These are phyloP conservation scores for Babylonia areolata DNA, from an alignment of 1,140 invertebrate species.

Conservation along the genomic window DNA sequence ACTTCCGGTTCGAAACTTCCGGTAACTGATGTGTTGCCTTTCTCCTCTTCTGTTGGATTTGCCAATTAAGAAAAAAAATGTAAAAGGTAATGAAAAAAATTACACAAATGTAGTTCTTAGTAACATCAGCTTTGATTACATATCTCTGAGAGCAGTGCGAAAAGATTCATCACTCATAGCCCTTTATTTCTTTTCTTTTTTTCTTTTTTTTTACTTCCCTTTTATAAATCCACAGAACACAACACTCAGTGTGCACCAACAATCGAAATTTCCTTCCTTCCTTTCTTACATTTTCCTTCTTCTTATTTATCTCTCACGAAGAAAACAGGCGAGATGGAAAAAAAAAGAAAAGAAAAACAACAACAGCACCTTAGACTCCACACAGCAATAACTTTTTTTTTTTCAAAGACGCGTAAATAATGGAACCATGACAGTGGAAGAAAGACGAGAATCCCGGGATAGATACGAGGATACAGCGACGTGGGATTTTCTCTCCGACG, in stretches of 20 bases:
- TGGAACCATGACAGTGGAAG: too few relatives aligned
- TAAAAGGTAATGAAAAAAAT: neutral
- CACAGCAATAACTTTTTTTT: too few relatives aligned
- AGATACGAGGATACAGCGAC: too few relatives aligned
- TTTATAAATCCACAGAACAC: neutral
- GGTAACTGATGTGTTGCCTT: neutral
- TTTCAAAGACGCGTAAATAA: too few relatives aligned
- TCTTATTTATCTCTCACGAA: too few relatives aligned
- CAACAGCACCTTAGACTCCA: too few relatives aligned
- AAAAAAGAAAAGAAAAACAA: neutral
- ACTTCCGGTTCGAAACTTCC: conserved; percentile 27
- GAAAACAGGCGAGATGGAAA: too few relatives aligned
- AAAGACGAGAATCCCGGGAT: too few relatives aligned
- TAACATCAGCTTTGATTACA: neutral
- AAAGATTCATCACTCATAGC: neutral
- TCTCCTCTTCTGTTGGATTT: neutral
- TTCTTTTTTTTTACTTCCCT: too few relatives aligned
- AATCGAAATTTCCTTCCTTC: neutral
- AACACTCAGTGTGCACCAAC: neutral
- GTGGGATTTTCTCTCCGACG: too few relatives aligned
- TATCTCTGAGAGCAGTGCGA: neutral
- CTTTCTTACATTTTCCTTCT: neutral
- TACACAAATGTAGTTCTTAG: too few relatives aligned
- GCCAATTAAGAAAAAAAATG: neutral
- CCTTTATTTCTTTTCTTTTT: too few relatives aligned